Conservation (phyloP, 2,113 vertebrate species). For the Rhabdornis inornatus region DNA sequence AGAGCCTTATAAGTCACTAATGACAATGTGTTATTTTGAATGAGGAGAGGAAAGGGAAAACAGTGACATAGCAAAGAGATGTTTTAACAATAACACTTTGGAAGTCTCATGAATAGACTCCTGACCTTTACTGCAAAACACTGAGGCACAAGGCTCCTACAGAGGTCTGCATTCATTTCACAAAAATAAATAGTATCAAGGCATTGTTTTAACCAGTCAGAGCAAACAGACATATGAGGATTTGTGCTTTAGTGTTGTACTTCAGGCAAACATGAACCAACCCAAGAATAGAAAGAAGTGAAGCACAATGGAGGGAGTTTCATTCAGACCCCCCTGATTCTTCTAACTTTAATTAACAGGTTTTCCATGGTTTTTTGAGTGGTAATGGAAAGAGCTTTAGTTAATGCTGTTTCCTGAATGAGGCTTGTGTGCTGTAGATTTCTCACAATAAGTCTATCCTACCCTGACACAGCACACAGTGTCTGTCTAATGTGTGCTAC, state of each 20-base stretch:
- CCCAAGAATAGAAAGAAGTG: not conserved
- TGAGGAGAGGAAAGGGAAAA: constrained; percentile 62
- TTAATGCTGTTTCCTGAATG: not conserved
- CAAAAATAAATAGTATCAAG: constrained; percentile 25
- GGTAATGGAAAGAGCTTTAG: not conserved
- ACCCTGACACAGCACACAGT: accelerated
- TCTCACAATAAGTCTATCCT: not conserved
- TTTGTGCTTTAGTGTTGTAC: not conserved
- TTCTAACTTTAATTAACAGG: not conserved
- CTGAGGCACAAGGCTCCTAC: constrained; percentile 25
- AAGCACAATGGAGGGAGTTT: not conserved
- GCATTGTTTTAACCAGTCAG: constrained; percentile 9
- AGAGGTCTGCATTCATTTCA: not conserved
- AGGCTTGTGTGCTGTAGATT: not conserved
- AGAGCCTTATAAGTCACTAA: constrained; percentile 14
- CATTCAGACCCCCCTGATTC: not conserved
- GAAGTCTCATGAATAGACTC: constrained; percentile 37
- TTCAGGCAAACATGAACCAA: not conserved
- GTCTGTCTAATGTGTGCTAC: not conserved
- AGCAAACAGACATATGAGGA: not conserved
- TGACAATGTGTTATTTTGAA: constrained; percentile 65
- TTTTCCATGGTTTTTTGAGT: not conserved
- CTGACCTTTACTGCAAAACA: constrained; percentile 56
- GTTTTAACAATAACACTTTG: constrained; percentile 63
- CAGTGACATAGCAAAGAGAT: constrained; percentile 67